A percentile compares a stretch with the other conserved stretches of the same genome.
Conservation (phyloP, 2,888 invertebrate genomes). For the Lasioglossum figueresi region DNA sequence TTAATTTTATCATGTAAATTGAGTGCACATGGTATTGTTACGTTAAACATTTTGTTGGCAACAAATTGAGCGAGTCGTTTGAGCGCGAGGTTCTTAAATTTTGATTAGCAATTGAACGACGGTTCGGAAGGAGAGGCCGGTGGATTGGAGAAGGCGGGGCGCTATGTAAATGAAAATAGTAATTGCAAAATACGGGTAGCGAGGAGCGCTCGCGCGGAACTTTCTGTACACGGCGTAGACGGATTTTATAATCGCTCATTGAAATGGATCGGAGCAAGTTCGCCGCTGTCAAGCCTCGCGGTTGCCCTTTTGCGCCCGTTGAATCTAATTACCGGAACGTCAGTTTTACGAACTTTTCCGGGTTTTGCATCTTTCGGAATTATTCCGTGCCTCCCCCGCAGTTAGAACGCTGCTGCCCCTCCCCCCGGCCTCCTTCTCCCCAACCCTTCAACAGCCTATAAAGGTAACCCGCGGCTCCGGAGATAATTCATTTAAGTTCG, state of each 20-base stretch:
- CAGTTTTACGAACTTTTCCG: constrained; percentile 65
- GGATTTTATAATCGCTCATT: constrained; percentile 68
- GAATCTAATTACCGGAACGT: constrained; percentile 71
- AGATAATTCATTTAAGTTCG: constrained; percentile 54
- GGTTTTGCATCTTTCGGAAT: constrained; percentile 62
- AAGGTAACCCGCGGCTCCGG: constrained; percentile 31
- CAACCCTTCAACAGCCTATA: constrained; percentile 30
- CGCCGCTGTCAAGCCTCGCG: constrained; percentile 42
- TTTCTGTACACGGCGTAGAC: constrained; percentile 55
- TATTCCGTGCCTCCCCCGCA: constrained; percentile 27
- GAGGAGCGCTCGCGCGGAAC: constrained; percentile 34
- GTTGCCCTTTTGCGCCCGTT: constrained; percentile 63
- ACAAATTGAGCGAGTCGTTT: background rate
- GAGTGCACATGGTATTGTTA: no score
- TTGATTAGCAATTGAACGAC: constrained; percentile 13
- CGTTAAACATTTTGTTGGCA: background rate
- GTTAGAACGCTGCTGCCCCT: background rate
- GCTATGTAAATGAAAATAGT: constrained; percentile 58
- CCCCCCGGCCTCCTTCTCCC: background rate
- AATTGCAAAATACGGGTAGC: constrained; percentile 56
- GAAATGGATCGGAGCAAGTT: constrained; percentile 65
- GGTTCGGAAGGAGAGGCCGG: background rate
- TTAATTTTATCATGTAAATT: no score
- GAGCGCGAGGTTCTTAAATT: background rate
- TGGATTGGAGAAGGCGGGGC: background rate